These are phyloP conservation scores for Diarsia rubi DNA, from an alignment of 2,888 invertebrate genomes.

Conservation along the genomic window DNA sequence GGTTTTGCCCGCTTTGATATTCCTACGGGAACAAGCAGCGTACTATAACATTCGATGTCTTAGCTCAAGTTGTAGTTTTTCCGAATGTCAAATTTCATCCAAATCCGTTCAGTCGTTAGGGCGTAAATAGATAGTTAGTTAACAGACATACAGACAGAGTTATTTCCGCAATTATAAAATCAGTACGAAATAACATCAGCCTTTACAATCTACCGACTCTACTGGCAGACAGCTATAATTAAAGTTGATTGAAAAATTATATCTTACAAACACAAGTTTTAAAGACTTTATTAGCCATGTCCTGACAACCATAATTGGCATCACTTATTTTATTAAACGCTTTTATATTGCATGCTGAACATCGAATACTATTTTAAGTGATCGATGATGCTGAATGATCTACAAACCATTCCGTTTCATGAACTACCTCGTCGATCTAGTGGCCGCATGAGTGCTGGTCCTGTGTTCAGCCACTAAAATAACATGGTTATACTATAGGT, in stretches of 20 bases:
- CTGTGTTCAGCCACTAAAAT: not conserved
- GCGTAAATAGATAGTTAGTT: not conserved
- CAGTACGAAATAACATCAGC: not conserved
- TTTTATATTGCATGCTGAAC: too few relatives aligned
- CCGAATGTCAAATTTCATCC: not conserved
- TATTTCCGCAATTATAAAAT: not conserved
- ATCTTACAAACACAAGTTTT: not conserved
- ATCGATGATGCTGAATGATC: not conserved
- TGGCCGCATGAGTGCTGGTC: too few relatives aligned
- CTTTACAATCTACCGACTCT: not conserved
- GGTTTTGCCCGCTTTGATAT: not conserved
- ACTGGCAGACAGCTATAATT: not conserved
- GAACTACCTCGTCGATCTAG: not conserved
- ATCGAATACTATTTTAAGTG: too few relatives aligned
- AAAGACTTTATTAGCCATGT: not conserved
- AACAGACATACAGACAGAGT: not conserved
- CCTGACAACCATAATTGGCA: not conserved
- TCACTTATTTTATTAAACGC: not conserved
- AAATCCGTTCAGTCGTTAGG: not conserved
- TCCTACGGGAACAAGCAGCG: not conserved
- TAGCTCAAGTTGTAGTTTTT: not conserved
- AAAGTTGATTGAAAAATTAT: slow-evolving; percentile 11
- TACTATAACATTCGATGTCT: not conserved
- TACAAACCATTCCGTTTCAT: not conserved
- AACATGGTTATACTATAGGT: not conserved